Evolutionary conservation across 2,888 invertebrate genomes (phyloP).

Genomic region (Leucoma salicis): DNA sequence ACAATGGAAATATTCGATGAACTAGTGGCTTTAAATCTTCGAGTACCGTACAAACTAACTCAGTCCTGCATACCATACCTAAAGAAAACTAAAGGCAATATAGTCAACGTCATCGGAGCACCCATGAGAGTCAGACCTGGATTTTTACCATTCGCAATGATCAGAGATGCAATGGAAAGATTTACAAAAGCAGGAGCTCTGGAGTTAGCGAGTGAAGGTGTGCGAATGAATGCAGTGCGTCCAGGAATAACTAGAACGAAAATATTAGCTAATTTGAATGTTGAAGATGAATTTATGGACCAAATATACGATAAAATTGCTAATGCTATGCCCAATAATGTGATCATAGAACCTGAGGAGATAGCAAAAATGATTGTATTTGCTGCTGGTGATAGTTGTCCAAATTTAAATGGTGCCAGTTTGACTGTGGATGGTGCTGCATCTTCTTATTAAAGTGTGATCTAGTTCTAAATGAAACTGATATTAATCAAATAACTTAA

Average conservation of each 20-base stretch:
- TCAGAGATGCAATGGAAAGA: slow-evolving; percentile 50
- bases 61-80: slow-evolving; percentile 52
- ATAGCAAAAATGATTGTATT: slow-evolving; percentile 56
- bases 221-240: slow-evolving; percentile 61
- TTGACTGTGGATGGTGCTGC: slow-evolving; percentile 50
- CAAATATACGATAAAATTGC: slow-evolving; percentile 44
- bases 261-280: slow-evolving; percentile 51
- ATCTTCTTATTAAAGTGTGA: slow-evolving; percentile 32
- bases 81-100: slow-evolving; percentile 51
- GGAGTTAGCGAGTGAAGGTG: slow-evolving; percentile 53
- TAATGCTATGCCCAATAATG: slow-evolving; percentile 42
- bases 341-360: slow-evolving; percentile 56
- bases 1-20: slow-evolving; percentile 56
- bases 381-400: slow-evolving; percentile 49
- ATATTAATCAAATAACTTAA: too few relatives aligned
- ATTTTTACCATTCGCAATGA: slow-evolving; percentile 50
- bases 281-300: slow-evolving; percentile 47
- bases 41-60: slow-evolving; percentile 56
- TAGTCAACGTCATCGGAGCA: slow-evolving; percentile 55
- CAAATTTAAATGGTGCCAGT: slow-evolving; percentile 51
- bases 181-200: slow-evolving; percentile 55
- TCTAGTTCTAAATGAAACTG: background rate
- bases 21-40: slow-evolving; percentile 48
- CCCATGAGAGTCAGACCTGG: slow-evolving; percentile 51
- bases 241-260: slow-evolving; percentile 59